A percentile compares a stretch with the other conserved stretches of the same genome.
Evolutionary conservation across 2,888 invertebrate species (phyloP).

Genomic region (Tetrapedia diversipes): DNA sequence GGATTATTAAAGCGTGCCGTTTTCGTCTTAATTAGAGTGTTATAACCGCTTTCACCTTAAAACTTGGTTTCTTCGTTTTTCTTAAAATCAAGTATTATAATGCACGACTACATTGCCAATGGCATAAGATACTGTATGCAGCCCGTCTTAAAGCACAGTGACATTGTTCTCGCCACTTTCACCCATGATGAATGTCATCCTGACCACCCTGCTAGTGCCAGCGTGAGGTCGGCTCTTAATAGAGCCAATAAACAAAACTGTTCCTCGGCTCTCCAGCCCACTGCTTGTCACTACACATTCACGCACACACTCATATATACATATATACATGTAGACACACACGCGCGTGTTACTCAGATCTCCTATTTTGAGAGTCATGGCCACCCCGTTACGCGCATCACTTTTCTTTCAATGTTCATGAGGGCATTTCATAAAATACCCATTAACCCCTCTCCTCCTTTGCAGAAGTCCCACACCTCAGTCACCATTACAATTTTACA

Average conservation of each 20-base stretch:
- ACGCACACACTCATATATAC: background rate
- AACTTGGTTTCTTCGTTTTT: background rate
- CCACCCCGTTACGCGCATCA: background rate
- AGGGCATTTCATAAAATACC: background rate
- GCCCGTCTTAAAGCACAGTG: background rate
- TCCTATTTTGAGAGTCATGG: background rate
- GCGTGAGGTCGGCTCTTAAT: conserved; percentile 24
- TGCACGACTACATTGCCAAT: background rate
- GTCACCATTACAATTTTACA: conserved; percentile 46
- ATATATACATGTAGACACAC: no score
- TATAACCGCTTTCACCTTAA: no score
- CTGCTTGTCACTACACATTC: conserved; percentile 5
- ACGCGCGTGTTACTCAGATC: background rate
- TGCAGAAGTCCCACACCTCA: background rate
- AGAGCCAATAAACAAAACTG: conserved; percentile 34
- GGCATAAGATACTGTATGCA: background rate
- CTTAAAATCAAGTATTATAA: background rate
- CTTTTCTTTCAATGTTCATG: background rate
- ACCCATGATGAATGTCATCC: conserved; percentile 10
- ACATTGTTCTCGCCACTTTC: conserved; percentile 24
- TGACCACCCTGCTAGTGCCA: conserved; percentile 25
- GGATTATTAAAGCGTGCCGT: no score
- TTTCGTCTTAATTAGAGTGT: no score
- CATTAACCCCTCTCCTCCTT: background rate
- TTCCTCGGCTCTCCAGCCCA: conserved; percentile 4